phyloP scores from a whole-genome alignment of 2,113 vertebrate genomes.

The Pedetes capensis region DNA sequence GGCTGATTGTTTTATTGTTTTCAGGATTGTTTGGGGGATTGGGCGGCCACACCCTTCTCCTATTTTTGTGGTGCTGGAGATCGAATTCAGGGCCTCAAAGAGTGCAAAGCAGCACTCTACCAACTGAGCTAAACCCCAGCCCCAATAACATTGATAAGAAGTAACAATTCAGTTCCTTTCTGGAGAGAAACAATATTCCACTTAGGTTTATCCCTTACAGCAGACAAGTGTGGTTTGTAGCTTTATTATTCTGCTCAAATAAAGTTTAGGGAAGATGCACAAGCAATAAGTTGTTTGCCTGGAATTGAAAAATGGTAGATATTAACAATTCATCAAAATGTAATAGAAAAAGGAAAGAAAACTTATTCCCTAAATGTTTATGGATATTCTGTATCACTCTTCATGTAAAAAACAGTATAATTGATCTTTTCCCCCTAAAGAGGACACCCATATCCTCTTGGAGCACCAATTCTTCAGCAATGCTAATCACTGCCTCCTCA shows the following conservation, averaged over 20 bases:
- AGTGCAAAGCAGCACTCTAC: too few relatives aligned
- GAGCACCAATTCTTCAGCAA: too few relatives aligned
- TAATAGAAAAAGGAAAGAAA: neutral
- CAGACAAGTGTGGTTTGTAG: neutral
- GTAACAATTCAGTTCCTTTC: neutral
- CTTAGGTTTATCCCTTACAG: neutral
- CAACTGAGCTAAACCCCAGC: too few relatives aligned
- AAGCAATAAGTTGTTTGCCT: conserved; percentile 25
- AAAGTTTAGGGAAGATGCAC: neutral
- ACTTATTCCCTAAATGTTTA: neutral
- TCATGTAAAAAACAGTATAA: neutral
- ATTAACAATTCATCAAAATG: conserved; percentile 1
- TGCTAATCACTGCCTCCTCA: neutral
- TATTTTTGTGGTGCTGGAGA: too few relatives aligned
- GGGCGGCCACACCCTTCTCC: too few relatives aligned
- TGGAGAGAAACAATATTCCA: neutral
- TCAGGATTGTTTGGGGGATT: too few relatives aligned
- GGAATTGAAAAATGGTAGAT: conserved; percentile 29
- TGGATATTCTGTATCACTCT: neutral
- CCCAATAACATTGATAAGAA: neutral
- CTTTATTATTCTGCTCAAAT: conserved; percentile 21
- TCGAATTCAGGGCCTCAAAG: too few relatives aligned
- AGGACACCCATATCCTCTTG: neutral
- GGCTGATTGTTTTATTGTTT: too few relatives aligned
- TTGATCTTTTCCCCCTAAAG: neutral